Conservation (phyloP, 2,113 vertebrate species). For the Onychostoma macrolepis region DNA sequence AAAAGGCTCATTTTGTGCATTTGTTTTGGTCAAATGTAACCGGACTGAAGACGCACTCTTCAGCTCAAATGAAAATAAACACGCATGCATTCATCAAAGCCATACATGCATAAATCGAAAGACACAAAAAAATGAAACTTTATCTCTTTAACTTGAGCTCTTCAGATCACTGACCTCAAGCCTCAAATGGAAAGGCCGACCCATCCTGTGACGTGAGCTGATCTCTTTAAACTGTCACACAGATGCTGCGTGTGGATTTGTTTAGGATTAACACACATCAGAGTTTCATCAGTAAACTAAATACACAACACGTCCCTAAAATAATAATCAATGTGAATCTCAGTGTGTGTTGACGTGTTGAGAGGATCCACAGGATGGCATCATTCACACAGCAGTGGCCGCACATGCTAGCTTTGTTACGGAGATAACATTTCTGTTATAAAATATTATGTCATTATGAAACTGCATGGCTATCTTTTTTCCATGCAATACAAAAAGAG, state of each 20-base stretch:
- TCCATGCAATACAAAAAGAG: background rate
- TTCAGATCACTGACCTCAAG: background rate
- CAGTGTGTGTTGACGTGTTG: conserved; percentile 33
- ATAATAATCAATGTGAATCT: background rate
- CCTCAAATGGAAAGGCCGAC: too few species aligned
- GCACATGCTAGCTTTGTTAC: background rate
- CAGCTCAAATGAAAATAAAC: background rate
- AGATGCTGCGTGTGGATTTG: background rate
- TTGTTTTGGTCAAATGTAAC: background rate
- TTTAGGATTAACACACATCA: background rate
- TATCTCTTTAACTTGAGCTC: background rate
- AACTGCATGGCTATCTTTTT: background rate
- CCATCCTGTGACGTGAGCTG: too few species aligned
- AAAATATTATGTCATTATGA: background rate
- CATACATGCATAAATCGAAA: too few species aligned
- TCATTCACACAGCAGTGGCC: conserved; percentile 62
- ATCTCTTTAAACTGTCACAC: background rate
- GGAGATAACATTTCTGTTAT: background rate
- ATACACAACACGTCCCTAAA: background rate
- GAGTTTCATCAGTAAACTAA: too few species aligned
- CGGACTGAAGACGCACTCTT: background rate
- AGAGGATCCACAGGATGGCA: conserved; percentile 69
- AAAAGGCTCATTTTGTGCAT: background rate
- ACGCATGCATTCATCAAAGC: background rate
- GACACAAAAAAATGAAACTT: too few species aligned